Base-by-base conservation (phyloP, 2,113 vertebrate genomes). In the Edolisoma coerulescens region DNA sequence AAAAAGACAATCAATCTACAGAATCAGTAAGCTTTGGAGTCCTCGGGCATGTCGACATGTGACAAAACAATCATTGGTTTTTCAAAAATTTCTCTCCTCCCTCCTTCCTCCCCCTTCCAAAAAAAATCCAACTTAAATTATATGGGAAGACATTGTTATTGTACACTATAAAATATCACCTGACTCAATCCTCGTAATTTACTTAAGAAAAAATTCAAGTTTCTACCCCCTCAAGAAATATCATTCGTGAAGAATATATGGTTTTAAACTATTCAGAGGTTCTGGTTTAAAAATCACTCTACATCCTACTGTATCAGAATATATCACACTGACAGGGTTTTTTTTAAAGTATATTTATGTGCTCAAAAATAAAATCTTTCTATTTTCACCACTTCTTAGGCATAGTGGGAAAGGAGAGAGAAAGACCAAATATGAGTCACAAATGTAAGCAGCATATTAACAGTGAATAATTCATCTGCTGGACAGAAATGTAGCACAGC, bases 21-120 rank as follows among this genome's bases (percentile, higher is more conserved):
- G 88, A 96, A 97, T 96, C 94, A 94, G 95, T 93, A 95, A 82
- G 45, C 73, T 45, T 41, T 69, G 50, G 30, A 90, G 39, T 90
- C 47, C 35, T 70, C 3, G 4, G 47, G 60, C 32, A 78, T 17
- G 24, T 84, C 54, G 89, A 27, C 26, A 64, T 6, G 4, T 47
- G 44, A 87, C 30, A 87, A 91, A 94, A 76, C 13, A 73, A 64
- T 14, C 13, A 22, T 67, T 67, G 47, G 16, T 19, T 52, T 33
- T 86, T 73, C 74, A 69, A 73, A 53, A 69, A 54, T 2, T 84
- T 63, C 19, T 88, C 19, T 60, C 12, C 42, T 75, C 4, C 28
- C 11, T 14, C 5, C 22, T 54, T 27, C 17, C 26, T 32, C 5
- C 10, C 11, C 4, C 6, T 32, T 47, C 39, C 19, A 60, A 57